Evolutionary conservation across 2,888 invertebrate genomes (phyloP).

Genomic region (Agelastica alni): DNA sequence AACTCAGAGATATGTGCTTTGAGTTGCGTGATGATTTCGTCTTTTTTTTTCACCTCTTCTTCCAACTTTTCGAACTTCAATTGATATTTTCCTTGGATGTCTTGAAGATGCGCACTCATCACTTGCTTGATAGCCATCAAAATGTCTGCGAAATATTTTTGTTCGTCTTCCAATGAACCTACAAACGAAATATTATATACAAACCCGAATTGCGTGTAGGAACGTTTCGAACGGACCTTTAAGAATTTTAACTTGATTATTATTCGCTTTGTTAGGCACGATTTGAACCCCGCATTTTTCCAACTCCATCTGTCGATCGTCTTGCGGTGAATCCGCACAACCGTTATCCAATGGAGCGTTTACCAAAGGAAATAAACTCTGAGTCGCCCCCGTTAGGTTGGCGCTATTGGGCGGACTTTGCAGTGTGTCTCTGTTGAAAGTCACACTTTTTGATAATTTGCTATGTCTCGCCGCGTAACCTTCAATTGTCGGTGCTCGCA

Average conservation of each 20-base stretch:
- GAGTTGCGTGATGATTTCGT: conserved; percentile 79
- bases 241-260: conserved; percentile 64
- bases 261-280: conserved; percentile 63
- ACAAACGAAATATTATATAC: too few species aligned
- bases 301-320: conserved; percentile 61
- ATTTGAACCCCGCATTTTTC: conserved; percentile 63
- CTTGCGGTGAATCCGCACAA: conserved; percentile 50
- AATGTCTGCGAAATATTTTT: conserved; percentile 81
- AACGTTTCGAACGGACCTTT: too few species aligned
- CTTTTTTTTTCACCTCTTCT: conserved; percentile 78
- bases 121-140: conserved; percentile 78
- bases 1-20: conserved; percentile 73
- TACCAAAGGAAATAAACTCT: conserved; percentile 47
- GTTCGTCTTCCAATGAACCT: conserved; percentile 70
- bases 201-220: too few species aligned
- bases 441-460: conserved; percentile 86
- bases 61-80: conserved; percentile 76
- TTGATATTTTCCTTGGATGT: conserved; percentile 73
- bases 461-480: conserved; percentile 88
- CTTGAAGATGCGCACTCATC: conserved; percentile 74
- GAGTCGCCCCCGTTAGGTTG: conserved; percentile 37
- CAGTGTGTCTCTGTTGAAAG: conserved; percentile 82
- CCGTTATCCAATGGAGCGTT: conserved; percentile 52
- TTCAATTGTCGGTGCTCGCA: conserved; percentile 83
- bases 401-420: conserved; percentile 72